A percentile compares a stretch with the other conserved stretches of the same genome.
Conservation (phyloP, 2,888 invertebrate genomes). For the Nudaria mundana region DNA sequence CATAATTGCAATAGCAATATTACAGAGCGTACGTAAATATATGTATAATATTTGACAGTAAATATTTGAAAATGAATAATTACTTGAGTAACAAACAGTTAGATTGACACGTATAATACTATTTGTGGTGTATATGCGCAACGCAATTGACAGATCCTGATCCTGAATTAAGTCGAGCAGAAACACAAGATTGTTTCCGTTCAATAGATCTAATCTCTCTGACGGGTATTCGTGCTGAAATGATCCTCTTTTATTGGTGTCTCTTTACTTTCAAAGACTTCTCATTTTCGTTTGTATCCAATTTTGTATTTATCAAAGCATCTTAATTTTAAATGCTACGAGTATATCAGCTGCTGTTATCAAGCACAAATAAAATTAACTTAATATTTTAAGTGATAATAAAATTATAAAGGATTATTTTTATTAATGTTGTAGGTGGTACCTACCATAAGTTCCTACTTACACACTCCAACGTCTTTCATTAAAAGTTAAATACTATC, state of each 20-base stretch:
- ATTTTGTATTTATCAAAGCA: slow-evolving; percentile 33
- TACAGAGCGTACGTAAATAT: neutral
- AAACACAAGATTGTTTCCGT: slow-evolving; percentile 78
- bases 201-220: slow-evolving; percentile 75
- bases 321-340: too few species aligned
- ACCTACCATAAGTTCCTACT: neutral
- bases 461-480: neutral
- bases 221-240: slow-evolving; percentile 75
- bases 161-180: slow-evolving; percentile 64
- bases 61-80: too few species aligned
- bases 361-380: too few species aligned
- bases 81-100: slow-evolving; percentile 5
- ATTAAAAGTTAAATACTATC: neutral
- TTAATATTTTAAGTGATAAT: too few species aligned
- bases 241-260: slow-evolving; percentile 72
- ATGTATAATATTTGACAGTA: neutral
- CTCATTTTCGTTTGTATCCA: slow-evolving; percentile 50
- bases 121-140: slow-evolving; percentile 37
- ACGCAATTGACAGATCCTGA: slow-evolving; percentile 53
- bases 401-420: too few species aligned
- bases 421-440: neutral
- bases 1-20: too few species aligned
- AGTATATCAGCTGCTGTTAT: too few species aligned
- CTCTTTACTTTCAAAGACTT: slow-evolving; percentile 65
- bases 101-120: slow-evolving; percentile 24